These are phyloP conservation scores for Pseudobourletiella spinata DNA, from an alignment of 1,140 invertebrate species.

Conservation along the genomic window DNA sequence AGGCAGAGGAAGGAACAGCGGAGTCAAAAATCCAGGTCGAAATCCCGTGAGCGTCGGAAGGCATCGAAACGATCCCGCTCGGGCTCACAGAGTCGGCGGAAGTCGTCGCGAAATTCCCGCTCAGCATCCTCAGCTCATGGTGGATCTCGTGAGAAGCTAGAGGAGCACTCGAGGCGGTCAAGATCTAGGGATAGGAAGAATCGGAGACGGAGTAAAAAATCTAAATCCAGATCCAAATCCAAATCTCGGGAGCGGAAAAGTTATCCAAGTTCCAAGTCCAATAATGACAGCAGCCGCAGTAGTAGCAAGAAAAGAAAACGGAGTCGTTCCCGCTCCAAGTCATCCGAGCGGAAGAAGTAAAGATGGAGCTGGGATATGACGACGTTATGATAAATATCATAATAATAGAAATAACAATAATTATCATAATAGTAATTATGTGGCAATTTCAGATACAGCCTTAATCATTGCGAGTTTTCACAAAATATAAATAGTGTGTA, in stretches of 20 bases:
- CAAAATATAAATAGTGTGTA: too few relatives aligned
- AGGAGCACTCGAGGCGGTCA: too few relatives aligned
- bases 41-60: neutral
- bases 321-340: neutral
- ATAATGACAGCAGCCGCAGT: too few relatives aligned
- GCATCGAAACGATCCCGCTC: neutral
- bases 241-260: neutral
- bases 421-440: too few relatives aligned
- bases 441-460: too few relatives aligned
- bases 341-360: too few relatives aligned
- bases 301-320: neutral
- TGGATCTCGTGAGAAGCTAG: neutral
- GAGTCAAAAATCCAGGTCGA: conserved; percentile 1
- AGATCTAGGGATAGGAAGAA: neutral
- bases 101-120: too few relatives aligned
- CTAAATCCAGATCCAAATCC: neutral
- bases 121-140: too few relatives aligned
- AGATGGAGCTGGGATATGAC: too few relatives aligned
- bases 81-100: neutral
- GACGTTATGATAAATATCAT: too few relatives aligned
- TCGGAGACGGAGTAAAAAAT: neutral
- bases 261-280: neutral
- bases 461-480: too few relatives aligned
- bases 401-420: too few relatives aligned
- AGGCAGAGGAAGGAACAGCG: neutral